phyloP scores from a whole-genome alignment of 2,888 invertebrate genomes.

The Harmothoe impar region DNA sequence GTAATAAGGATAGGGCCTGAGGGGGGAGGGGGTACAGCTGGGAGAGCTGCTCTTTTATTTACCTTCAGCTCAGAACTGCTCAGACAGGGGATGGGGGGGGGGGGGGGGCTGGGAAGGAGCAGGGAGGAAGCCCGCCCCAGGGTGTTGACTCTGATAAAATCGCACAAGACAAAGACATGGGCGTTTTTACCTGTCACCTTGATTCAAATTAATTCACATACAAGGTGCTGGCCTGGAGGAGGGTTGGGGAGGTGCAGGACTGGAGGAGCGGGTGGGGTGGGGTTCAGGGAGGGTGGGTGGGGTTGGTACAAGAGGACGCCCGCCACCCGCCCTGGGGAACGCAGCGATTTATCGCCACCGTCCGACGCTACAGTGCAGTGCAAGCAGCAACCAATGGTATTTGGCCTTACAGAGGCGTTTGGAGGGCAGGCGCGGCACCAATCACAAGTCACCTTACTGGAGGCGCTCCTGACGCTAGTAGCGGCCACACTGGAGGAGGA shows the following conservation, averaged over 20 bases:
- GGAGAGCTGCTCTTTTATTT: neutral
- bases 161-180: conserved; percentile 42
- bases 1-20: conserved; percentile 23
- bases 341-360: conserved; percentile 41
- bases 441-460: conserved; percentile 34
- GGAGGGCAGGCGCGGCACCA: neutral
- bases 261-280: neutral
- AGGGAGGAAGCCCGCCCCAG: neutral
- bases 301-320: neutral
- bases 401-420: conserved; percentile 6
- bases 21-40: conserved; percentile 23
- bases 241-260: neutral
- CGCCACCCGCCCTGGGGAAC: neutral
- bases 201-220: conserved; percentile 58
- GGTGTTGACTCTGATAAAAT: conserved; percentile 42
- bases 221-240: conserved; percentile 45
- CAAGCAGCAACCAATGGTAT: neutral
- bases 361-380: neutral
- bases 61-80: neutral
- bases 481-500: neutral
- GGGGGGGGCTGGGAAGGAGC: neutral
- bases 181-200: conserved; percentile 58
- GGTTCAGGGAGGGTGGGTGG: neutral
- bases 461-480: too few species aligned
- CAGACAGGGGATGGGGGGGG: neutral